A percentile compares a stretch with the other conserved stretches of the same genome.
phyloP scores from a whole-genome alignment of 2,797 vertebrate species.

The Nannoperca obscura region DNA sequence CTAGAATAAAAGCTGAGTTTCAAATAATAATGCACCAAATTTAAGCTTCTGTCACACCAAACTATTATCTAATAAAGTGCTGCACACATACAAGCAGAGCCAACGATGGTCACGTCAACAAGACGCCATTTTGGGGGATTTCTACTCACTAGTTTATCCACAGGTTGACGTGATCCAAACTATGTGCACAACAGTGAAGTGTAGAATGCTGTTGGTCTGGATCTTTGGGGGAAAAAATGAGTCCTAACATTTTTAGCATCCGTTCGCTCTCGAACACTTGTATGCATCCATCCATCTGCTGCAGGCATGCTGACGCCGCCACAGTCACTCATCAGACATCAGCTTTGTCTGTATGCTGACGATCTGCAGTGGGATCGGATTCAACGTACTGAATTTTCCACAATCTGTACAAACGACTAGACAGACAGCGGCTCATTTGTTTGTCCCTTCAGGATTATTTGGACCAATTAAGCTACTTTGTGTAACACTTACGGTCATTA shows the following conservation, averaged over 20 bases:
- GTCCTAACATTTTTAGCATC: not conserved
- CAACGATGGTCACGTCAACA: too few species aligned
- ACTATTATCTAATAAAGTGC: too few species aligned
- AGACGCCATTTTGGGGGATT: not conserved
- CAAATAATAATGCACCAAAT: not conserved
- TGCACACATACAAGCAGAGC: not conserved
- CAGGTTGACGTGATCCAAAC: not conserved
- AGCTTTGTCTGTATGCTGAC: not conserved
- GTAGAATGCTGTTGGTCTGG: not conserved
- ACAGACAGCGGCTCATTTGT: not conserved
- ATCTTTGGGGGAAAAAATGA: not conserved
- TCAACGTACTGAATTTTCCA: not conserved
- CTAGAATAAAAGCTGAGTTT: not conserved
- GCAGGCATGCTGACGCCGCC: too few species aligned
- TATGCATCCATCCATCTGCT: not conserved
- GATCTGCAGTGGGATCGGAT: not conserved
- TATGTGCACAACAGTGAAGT: not conserved
- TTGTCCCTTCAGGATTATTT: conserved; percentile 25
- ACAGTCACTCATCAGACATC: not conserved
- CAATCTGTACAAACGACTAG: not conserved
- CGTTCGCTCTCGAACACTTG: not conserved
- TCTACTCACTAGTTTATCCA: not conserved
- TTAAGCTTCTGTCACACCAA: not conserved
- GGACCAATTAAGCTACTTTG: conserved; percentile 15
- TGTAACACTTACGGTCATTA: not conserved